Conservation (phyloP, 1,140 invertebrate genomes). For the Hylaeus anthracinus region DNA sequence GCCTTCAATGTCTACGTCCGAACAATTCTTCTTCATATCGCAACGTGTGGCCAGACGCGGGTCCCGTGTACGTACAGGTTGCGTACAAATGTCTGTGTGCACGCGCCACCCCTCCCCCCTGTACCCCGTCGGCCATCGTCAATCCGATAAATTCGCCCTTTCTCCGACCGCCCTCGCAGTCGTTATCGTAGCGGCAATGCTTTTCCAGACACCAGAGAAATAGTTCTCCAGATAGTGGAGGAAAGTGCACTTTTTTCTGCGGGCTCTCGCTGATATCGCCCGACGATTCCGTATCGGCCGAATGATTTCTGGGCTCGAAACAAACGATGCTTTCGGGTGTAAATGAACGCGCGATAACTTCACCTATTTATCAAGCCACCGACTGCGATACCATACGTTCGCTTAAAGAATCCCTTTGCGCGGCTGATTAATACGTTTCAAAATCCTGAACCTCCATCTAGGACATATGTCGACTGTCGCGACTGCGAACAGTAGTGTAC, state of each 20-base stretch:
- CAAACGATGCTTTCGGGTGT: constrained; percentile 50
- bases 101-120: background rate
- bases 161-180: constrained; percentile 59
- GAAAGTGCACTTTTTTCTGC: constrained; percentile 61
- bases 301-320: constrained; percentile 58
- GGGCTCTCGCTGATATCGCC: constrained; percentile 44
- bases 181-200: constrained; percentile 67
- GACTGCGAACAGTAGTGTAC: no score
- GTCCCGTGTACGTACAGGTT: constrained; percentile 6
- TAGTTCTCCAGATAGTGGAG: constrained; percentile 67
- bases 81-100: constrained; percentile 35
- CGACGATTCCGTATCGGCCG: constrained; percentile 57
- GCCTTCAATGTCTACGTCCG: constrained; percentile 40
- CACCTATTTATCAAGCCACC: constrained; percentile 21
- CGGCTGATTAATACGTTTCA: no score
- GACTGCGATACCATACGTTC: background rate
- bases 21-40: constrained; percentile 48
- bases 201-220: constrained; percentile 69
- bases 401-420: background rate
- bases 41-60: constrained; percentile 19
- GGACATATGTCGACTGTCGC: no score
- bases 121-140: constrained; percentile 54
- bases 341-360: constrained; percentile 47
- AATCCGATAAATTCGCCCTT: constrained; percentile 69
- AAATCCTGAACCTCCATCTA: no score